Percentiles rank a stretch among this genome's conserved stretches.
These are phyloP conservation scores for Congeria kusceri DNA, from an alignment of 2,888 invertebrate species.

Conservation along the genomic window DNA sequence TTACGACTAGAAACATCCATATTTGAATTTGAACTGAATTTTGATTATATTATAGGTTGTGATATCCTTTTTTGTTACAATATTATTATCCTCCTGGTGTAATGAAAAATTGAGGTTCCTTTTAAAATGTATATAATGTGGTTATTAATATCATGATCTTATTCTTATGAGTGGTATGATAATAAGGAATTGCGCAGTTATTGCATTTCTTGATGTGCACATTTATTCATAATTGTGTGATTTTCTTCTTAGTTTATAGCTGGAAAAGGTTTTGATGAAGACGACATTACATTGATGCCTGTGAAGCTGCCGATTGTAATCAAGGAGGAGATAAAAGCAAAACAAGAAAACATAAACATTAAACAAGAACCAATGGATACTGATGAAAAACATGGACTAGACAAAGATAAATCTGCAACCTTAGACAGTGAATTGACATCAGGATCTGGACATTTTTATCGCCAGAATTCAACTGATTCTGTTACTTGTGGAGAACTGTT, in stretches of 20 bases:
- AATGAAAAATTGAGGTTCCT: too few relatives aligned
- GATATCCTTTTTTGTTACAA: too few relatives aligned
- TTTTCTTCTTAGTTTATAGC: conserved; percentile 60
- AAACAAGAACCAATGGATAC: conserved; percentile 56
- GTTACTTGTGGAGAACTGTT: conserved; percentile 64
- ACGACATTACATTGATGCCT: conserved; percentile 60
- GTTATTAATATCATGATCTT: too few relatives aligned
- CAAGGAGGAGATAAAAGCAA: conserved; percentile 40
- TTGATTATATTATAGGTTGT: too few relatives aligned
- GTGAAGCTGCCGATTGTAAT: conserved; percentile 69
- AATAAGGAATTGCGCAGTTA: too few relatives aligned
- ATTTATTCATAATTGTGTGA: background rate
- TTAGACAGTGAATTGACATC: background rate
- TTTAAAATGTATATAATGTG: too few relatives aligned
- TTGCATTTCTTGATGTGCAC: too few relatives aligned
- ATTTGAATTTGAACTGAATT: too few relatives aligned
- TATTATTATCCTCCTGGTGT: too few relatives aligned
- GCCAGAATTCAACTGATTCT: background rate
- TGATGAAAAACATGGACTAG: conserved; percentile 12
- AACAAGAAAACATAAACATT: conserved; percentile 26
- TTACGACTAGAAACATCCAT: too few relatives aligned
- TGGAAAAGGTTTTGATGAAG: conserved; percentile 31
- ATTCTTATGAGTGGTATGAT: too few relatives aligned
- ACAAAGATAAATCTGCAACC: background rate
- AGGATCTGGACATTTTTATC: background rate